phyloP scores from a whole-genome alignment of 2,113 vertebrate species.

The Aegithalos caudatus region DNA sequence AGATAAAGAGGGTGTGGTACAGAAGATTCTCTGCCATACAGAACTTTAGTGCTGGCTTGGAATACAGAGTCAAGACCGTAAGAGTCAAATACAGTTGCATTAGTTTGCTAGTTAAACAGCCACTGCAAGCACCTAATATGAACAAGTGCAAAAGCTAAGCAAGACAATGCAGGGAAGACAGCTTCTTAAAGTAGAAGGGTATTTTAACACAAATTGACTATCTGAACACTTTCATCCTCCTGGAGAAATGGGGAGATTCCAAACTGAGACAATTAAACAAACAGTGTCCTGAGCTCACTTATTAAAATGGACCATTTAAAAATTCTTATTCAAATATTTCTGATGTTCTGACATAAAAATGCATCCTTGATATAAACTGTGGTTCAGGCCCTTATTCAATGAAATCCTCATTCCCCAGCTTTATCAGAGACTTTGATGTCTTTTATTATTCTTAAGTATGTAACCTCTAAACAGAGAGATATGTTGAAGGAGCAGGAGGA shows the following conservation, averaged over 20 bases:
- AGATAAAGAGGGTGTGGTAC: not conserved
- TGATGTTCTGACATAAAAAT: not conserved
- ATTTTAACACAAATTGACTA: not conserved
- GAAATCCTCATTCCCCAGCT: not conserved
- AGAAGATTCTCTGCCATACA: not conserved
- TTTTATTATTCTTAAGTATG: slow-evolving; percentile 28
- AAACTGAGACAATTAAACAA: not conserved
- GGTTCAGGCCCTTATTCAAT: not conserved
- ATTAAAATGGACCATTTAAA: not conserved
- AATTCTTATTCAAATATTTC: not conserved
- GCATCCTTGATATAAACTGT: not conserved
- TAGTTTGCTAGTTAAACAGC: slow-evolving; percentile 49
- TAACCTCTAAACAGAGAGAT: slow-evolving; percentile 18
- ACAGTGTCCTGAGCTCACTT: not conserved
- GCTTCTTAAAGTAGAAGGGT: not conserved
- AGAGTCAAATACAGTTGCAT: not conserved
- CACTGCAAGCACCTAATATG: not conserved
- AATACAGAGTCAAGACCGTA: not conserved
- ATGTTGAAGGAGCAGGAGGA: not conserved
- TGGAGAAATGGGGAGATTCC: not conserved
- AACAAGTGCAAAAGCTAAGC: not conserved
- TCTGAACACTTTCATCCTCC: not conserved
- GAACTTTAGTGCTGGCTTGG: not conserved
- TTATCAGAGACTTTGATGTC: slow-evolving; percentile 18
- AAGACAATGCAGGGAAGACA: not conserved